These are phyloP conservation scores for Pteromalus puparum DNA, from an alignment of 1,140 invertebrate species.

Conservation along the genomic window DNA sequence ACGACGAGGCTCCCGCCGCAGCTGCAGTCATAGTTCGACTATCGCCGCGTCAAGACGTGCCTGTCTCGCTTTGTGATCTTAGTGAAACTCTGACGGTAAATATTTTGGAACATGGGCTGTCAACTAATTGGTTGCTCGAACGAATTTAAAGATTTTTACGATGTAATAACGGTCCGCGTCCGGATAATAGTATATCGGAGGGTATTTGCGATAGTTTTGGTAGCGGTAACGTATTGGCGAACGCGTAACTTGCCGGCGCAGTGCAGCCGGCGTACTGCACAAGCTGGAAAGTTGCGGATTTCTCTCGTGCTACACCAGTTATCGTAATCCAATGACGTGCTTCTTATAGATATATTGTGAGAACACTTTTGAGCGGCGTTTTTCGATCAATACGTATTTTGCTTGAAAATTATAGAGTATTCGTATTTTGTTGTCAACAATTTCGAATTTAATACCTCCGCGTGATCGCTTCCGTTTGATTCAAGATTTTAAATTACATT, in stretches of 20 bases:
- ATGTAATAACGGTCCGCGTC: not conserved
- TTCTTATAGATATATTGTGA: not conserved
- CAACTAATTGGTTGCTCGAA: not conserved
- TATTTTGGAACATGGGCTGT: not conserved
- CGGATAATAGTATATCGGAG: not conserved
- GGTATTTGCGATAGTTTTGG: not conserved
- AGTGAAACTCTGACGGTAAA: not conserved
- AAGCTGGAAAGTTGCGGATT: no score
- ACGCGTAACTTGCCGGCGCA: not conserved
- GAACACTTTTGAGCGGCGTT: no score
- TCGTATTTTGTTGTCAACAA: no score
- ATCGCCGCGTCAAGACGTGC: not conserved
- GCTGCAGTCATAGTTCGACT: conserved; percentile 1
- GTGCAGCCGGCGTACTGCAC: not conserved
- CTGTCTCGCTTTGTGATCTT: not conserved
- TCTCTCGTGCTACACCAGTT: not conserved
- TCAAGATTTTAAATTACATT: no score
- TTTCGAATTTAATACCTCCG: no score
- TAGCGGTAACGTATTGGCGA: not conserved
- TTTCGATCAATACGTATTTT: not conserved
- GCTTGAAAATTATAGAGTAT: not conserved
- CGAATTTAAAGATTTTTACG: no score
- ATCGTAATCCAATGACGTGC: not conserved
- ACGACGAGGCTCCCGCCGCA: not conserved
- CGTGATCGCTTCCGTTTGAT: no score